phyloP scores from a whole-genome alignment of 2,113 vertebrate genomes.

The Hystrix brachyura region DNA sequence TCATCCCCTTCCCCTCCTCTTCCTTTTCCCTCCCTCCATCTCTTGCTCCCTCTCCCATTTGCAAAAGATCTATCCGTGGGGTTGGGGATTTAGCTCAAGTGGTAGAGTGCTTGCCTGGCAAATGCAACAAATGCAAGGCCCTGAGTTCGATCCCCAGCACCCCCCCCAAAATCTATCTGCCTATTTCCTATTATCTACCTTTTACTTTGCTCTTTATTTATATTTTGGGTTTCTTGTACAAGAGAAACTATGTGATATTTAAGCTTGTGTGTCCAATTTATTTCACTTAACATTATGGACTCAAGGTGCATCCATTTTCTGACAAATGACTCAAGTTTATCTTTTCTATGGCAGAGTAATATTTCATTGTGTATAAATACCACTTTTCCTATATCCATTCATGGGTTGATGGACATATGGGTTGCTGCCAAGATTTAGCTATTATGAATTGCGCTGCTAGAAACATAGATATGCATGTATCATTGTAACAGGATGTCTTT shows the following conservation, averaged over 20 bases:
- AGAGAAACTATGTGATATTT: not conserved
- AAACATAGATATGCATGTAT: not conserved
- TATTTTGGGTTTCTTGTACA: not conserved
- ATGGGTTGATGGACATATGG: not conserved
- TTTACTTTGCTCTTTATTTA: not conserved
- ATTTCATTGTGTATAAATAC: not conserved
- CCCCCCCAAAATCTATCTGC: not conserved
- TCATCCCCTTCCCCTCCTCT: not conserved
- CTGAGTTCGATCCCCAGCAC: no score
- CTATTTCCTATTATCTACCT: not conserved
- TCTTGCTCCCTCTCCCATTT: not conserved
- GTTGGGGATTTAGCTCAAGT: no score
- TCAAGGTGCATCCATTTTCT: not conserved
- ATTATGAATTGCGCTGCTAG: not conserved
- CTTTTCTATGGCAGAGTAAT: not conserved
- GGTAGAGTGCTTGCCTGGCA: no score
- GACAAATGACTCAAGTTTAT: not conserved
- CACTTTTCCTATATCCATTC: not conserved
- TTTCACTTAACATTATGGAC: not conserved
- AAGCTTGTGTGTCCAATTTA: not conserved
- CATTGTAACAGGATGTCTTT: not conserved
- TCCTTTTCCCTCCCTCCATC: not conserved
- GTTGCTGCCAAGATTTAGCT: not conserved
- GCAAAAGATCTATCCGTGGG: not conserved
- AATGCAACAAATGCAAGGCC: no score